Evolutionary conservation across 2,113 vertebrate species (phyloP).

Genomic region (Nycticorax nycticorax): DNA sequence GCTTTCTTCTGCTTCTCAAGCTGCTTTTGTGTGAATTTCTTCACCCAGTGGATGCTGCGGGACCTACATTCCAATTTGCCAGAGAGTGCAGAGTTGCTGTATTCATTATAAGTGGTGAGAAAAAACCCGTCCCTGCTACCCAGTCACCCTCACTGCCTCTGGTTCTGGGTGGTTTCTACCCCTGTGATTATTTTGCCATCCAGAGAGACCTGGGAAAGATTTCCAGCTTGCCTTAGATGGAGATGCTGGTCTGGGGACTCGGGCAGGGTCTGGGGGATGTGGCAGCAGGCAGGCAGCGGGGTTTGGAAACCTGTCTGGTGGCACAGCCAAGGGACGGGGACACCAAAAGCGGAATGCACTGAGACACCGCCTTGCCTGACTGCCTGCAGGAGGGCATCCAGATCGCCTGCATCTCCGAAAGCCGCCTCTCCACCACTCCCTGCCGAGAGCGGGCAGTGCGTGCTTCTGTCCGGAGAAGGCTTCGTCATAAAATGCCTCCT

Average conservation of each 20-base stretch:
- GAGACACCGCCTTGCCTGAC: neutral
- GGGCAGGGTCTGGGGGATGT: neutral
- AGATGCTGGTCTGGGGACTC: neutral
- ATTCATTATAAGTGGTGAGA: neutral
- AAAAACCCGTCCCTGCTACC: accelerated
- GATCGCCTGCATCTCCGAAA: neutral
- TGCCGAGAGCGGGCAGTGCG: neutral
- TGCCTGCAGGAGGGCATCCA: neutral
- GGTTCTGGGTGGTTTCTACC: neutral
- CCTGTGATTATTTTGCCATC: neutral
- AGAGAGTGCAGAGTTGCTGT: neutral
- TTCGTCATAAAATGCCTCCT: neutral
- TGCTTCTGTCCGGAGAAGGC: neutral
- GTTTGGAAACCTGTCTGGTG: neutral
- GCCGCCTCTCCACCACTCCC: neutral
- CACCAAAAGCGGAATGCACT: too few species aligned
- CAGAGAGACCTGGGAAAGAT: accelerated
- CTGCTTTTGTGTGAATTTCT: neutral
- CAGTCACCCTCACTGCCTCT: accelerated
- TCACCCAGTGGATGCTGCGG: accelerated
- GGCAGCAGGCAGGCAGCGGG: neutral
- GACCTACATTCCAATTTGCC: neutral
- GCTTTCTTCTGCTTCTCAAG: neutral
- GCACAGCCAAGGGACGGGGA: neutral
- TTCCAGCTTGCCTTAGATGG: neutral